Evolutionary conservation across 2,113 vertebrate species (phyloP).

Genomic region (Sitta europaea): DNA sequence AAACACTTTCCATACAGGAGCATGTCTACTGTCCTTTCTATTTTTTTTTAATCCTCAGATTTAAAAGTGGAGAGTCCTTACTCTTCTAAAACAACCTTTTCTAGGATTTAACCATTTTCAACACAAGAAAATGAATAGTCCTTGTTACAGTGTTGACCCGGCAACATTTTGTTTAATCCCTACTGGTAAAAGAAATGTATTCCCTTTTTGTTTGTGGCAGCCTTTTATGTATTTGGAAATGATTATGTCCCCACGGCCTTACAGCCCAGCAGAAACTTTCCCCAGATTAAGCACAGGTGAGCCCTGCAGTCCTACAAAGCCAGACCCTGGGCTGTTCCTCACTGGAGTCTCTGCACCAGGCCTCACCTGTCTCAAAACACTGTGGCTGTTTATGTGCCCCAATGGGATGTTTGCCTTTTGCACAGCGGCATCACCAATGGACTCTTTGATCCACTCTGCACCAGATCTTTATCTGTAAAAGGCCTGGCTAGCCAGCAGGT

Average conservation of each 20-base stretch:
- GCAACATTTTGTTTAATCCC: neutral
- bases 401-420: neutral
- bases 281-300: accelerated
- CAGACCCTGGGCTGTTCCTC: neutral
- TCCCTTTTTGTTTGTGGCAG: neutral
- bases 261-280: neutral
- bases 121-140: neutral
- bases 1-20: neutral
- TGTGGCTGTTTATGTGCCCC: accelerated
- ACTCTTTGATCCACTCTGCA: neutral
- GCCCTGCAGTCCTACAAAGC: neutral
- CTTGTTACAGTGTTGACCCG: neutral
- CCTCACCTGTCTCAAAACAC: neutral
- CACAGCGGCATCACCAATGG: neutral
- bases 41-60: neutral
- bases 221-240: neutral
- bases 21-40: neutral
- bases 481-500: neutral
- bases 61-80: neutral
- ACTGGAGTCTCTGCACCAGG: neutral
- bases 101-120: neutral
- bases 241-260: neutral
- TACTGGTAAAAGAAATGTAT: accelerated
- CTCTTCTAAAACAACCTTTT: neutral
- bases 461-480: neutral